Evolutionary conservation across 2,113 vertebrate genomes (phyloP), one percentile per base, ranked within the genome.

Genomic region (Pagrus major): DNA sequence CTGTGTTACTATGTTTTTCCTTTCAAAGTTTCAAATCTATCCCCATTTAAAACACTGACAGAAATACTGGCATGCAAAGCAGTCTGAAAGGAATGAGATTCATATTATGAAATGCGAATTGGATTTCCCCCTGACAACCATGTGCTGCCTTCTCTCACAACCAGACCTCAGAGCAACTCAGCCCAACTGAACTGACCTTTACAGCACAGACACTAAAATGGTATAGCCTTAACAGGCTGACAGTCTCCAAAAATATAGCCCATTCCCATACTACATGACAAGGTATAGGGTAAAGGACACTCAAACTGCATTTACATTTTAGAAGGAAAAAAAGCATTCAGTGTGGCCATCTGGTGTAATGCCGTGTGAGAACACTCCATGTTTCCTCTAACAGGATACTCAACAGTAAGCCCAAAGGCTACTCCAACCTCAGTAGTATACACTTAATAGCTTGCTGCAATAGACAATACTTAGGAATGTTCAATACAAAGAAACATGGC

Each of bases 401-500:
- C 25, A 55, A 60, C 35, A 56, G 20, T 21, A 55, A 49, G n/a
- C 65, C 52, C 23, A 51, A 54, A 23, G 41, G 42, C n/a, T 37
- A 25, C 41, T 65, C 23, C 31, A n/a, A 15, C 18, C 23, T 55
- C 37, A 64, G 29, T 2, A 35, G 63, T n/a, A 29, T 69, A 58
- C 60, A 51, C 31, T 39, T 69, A 71, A 74, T 33, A 25, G 64
- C 31, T 27, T 33, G 25, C 66, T 60, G 47, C 42, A 47, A 61
- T 4, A 56, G 23, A 63, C 31, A 31, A 67, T 8, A 55, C 52
- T 55, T 35, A 29, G 2, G 25, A 44, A 16, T 6, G 4, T 18
- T 42, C 46, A 27, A 3, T 15, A 65, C 16, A 80, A 74, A 63
- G 8, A 29, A 84, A 54, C 7, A 67, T 35, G 35, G 68, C 68